Evolutionary conservation across 1,140 invertebrate species (phyloP), one percentile per base, ranked within the genome.

Genomic region (Metopolophium dirhodum): DNA sequence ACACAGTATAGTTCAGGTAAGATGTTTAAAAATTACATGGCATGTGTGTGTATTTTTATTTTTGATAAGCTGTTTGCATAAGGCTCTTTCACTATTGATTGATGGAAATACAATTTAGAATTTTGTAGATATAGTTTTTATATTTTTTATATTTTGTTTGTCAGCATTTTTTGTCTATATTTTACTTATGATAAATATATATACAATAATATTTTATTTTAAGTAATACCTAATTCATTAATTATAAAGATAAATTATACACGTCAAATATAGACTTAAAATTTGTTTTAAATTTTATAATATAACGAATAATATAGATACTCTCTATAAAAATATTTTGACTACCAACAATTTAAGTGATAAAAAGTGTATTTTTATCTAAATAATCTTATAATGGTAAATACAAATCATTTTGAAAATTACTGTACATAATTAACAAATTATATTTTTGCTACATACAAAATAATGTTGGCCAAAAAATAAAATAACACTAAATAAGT

Each of bases 1-100:
- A 99, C 99, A 14, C 99, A 99, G 95, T 99, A 99, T 95, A 98
- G 98, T 96, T 98, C 98, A 95, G 97, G 98, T 98, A 96, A 96
- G 96, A 96, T 94, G 45, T 77, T 30, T 93, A 82, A 37, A 23
- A 94, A 94, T 95, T 94, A 94, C 87, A 93, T 94, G 94, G 94
- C 93, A 90, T 95, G 94, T 91, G 93, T 93, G 93, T 85, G 49
- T n/a, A 85, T 88, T 93, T 35, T 37, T 51, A 88, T 54, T 90
- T 54, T 88, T 49, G 9, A 45, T 86, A 61, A 22, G 23, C 41
- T 51, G 9, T 37, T 54, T 90, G 47, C 18, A 41, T 23, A 61
- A 23, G 11, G 2, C 47, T 41, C 35, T 68, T 49, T 54, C 8
- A 61, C 41, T 83, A n/a, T 37, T 77, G 20, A 18, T 90, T n/a